phyloP scores from a whole-genome alignment of 2,888 invertebrate genomes.

The Spialia ferax region DNA sequence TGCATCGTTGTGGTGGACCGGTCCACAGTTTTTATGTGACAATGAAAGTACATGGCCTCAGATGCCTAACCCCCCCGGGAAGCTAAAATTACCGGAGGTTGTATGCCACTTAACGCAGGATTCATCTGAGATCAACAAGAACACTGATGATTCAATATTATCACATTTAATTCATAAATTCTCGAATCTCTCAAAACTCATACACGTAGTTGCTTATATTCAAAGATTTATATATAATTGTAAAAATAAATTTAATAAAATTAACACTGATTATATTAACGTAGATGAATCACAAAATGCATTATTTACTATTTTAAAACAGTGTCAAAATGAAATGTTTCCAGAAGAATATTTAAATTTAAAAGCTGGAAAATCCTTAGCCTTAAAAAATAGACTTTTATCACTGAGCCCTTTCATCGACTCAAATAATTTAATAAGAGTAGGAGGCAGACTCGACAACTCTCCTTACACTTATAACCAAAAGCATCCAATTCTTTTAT shows the following conservation, averaged over 20 bases:
- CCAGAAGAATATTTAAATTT: background rate
- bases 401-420: too few species aligned
- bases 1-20: conserved; percentile 33
- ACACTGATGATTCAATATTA: background rate
- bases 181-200: conserved; percentile 9
- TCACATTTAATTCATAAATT: background rate
- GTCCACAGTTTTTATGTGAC: background rate
- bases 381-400: background rate
- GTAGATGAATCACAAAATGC: background rate
- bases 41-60: background rate
- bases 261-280: too few species aligned
- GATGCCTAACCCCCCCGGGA: background rate
- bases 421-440: too few species aligned
- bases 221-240: conserved; percentile 36
- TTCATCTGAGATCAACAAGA: background rate
- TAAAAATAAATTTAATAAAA: conserved; percentile 28
- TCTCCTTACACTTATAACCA: too few species aligned
- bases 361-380: conserved; percentile 10
- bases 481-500: too few species aligned
- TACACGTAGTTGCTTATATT: conserved; percentile 29
- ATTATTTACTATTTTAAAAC: too few species aligned
- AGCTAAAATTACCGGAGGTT: background rate
- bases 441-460: too few species aligned
- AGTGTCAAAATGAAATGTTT: conserved; percentile 18
- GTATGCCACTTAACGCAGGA: too few species aligned